Evolutionary conservation across 2,888 invertebrate genomes (phyloP).

Genomic region (Drosophila atroscutellata): DNA sequence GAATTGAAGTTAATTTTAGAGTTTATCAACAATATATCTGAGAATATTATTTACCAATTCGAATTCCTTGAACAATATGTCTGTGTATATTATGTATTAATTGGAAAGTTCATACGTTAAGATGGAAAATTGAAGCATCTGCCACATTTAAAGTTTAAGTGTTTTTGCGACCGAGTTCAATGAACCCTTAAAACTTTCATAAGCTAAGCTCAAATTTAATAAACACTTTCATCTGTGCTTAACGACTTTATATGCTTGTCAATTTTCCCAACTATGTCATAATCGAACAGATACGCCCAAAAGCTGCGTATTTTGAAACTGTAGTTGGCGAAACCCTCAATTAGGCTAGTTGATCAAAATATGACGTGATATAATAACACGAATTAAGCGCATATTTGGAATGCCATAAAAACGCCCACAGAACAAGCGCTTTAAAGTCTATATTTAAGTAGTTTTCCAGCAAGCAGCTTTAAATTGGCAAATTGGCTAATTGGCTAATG

Average conservation of each 20-base stretch:
- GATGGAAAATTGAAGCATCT: neutral
- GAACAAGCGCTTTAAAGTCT: constrained; percentile 25
- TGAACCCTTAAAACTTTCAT: constrained; percentile 44
- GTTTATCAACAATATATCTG: neutral
- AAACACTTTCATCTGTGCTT: constrained; percentile 33
- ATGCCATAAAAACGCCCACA: constrained; percentile 56
- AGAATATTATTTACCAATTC: neutral
- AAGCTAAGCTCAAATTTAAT: constrained; percentile 11
- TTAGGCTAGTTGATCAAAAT: constrained; percentile 43
- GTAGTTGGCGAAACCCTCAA: constrained; percentile 35
- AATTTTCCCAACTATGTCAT: constrained; percentile 45
- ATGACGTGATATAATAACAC: constrained; percentile 56
- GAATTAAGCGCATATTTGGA: constrained; percentile 65
- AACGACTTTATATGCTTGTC: constrained; percentile 13
- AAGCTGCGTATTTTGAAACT: constrained; percentile 19
- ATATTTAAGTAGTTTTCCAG: constrained; percentile 33
- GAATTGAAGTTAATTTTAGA: neutral
- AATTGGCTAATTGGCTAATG: constrained; percentile 31
- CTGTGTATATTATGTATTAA: neutral
- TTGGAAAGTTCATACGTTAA: neutral
- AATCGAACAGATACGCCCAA: constrained; percentile 55
- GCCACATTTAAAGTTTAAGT: neutral
- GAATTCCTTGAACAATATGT: neutral
- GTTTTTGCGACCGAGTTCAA: constrained; percentile 18
- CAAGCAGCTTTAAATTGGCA: constrained; percentile 39